Evolutionary conservation across 2,113 vertebrate species (phyloP).

Genomic region (Daubentonia madagascariensis): DNA sequence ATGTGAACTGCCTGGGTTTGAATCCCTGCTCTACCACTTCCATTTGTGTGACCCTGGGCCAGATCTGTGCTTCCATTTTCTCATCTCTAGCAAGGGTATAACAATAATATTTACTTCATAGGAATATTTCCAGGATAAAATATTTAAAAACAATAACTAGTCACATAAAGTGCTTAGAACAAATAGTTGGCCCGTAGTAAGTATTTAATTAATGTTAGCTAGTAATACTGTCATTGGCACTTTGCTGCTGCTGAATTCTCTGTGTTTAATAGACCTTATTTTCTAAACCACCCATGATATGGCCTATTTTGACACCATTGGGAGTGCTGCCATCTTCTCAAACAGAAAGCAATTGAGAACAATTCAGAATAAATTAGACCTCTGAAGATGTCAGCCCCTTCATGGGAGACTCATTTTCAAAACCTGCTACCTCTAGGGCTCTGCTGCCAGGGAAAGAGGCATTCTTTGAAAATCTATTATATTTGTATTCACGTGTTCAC

Average conservation of each 20-base stretch:
- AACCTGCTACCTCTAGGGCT: neutral
- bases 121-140: neutral
- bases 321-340: slow-evolving; percentile 47
- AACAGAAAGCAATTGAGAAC: slow-evolving; percentile 57
- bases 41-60: neutral
- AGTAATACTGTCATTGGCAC: neutral
- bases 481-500: neutral
- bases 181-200: neutral
- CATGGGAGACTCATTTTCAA: slow-evolving; percentile 31
- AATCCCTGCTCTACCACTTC: no score
- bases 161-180: neutral
- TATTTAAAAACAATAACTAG: neutral
- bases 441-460: neutral
- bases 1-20: neutral
- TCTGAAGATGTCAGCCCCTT: slow-evolving; percentile 35
- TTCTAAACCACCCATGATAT: neutral
- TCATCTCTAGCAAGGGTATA: neutral
- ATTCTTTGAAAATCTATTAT: neutral
- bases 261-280: neutral
- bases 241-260: neutral
- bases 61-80: neutral
- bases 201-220: neutral
- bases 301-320: neutral
- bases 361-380: slow-evolving; percentile 60
- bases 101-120: neutral